Evolutionary conservation across 2,797 vertebrate genomes (phyloP), one percentile per base, ranked within the genome.

Genomic region (Brachymystax lenok): DNA sequence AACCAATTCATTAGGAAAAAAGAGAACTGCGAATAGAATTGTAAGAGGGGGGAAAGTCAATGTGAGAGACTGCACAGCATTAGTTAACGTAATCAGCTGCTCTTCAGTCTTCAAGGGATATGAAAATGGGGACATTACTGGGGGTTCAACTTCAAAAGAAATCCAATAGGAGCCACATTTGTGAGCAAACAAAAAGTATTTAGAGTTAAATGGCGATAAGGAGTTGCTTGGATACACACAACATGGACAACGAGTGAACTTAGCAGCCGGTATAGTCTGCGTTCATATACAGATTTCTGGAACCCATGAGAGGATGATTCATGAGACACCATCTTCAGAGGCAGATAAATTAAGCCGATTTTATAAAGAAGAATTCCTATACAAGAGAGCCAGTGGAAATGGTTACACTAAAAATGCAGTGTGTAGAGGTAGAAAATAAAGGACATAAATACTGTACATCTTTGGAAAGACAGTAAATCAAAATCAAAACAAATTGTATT

Each of bases 21-120:
- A 82, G 66, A 17, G 28, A 68, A 67, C 64, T 17, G 8, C 50
- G 68, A 71, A 69, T 64, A 56, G 63, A 74, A 69, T 68, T 77
- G 51, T 68, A 35, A 79, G 61, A 46, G 74, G 17, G 74, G 28
- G 52, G 54, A 71, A 73, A 70, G 68, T 27, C 28, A 33, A 33
- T 68, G 66, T 68, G 27, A 66, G 13, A 21, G 64, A 27, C 16
- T 30, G 59, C 64, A 33, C 16, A 17, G 16, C 28, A 27, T 30
- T 68, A 35, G 28, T 30, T 33, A 33, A 68, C 6, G 17, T 19
- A 68, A 68, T 67, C 64, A 30, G 64, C 64, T 14, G 64, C 30
- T 7, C 13, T 68, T 6, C 17, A 33, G 17, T 19, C 16, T 67
- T 68, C 28, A 68, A 68, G 30, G 30, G 5, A 68, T 16, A 35